Conservation (phyloP, 37 sponge, comb jelly and placozoan genomes). For the Chondrilla cf. caribensis region DNA sequence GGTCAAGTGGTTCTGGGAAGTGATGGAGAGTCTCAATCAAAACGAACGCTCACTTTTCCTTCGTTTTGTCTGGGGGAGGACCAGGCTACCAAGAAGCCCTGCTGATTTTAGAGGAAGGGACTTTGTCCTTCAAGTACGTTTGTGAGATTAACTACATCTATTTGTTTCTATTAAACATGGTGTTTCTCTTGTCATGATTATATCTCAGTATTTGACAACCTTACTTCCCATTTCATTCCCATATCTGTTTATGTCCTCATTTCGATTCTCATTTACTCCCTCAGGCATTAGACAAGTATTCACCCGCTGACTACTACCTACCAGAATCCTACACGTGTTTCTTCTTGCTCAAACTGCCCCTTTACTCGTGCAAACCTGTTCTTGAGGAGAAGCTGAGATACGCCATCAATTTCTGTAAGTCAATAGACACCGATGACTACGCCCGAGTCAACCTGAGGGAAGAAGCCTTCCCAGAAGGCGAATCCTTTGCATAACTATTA, state of each 20-base stretch:
- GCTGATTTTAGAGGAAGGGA: conserved; percentile 93
- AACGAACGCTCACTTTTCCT: conserved; percentile 88
- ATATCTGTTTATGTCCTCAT: background rate
- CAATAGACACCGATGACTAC: conserved; percentile 97
- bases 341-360: conserved; percentile 94
- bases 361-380: conserved; percentile 89
- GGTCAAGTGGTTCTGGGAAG: conserved; percentile 91
- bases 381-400: conserved; percentile 90
- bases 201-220: too few relatives aligned
- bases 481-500: background rate
- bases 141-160: background rate
- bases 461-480: conserved; percentile 35
- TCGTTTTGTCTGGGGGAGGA: conserved; percentile 96
- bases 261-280: background rate
- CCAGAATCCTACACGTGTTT: conserved; percentile 98
- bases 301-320: conserved; percentile 88
- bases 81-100: conserved; percentile 82
- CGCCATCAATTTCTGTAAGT: conserved; percentile 97
- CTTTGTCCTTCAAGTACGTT: conserved; percentile 90
- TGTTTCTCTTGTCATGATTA: too few relatives aligned
- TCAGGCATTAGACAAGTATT: conserved; percentile 88
- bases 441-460: conserved; percentile 78
- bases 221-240: too few relatives aligned
- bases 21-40: conserved; percentile 78
- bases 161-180: too few relatives aligned